Evolutionary conservation across 2,888 invertebrate species (phyloP), one percentile per base, ranked within the genome.

Genomic region (Cremastinae sp.): DNA sequence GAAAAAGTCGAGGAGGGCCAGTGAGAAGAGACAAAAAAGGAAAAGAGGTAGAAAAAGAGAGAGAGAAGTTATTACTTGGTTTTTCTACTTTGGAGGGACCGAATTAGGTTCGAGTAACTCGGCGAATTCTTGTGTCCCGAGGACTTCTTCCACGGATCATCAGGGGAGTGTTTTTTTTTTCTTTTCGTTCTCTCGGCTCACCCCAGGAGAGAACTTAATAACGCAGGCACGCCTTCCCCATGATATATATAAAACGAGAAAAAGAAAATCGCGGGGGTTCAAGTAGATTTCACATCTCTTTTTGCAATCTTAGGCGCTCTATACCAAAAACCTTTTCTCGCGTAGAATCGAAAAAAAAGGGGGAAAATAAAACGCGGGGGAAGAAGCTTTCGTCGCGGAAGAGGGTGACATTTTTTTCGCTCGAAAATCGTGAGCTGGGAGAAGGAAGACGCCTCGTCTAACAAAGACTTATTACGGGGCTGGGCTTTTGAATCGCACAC

Each of bases 141-240:
- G 28, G 43, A 58, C 43, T 53, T 9, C 51, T 34, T 16, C n/a
- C 36, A 53, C 14, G 45, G 69, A 59, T 75, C 74, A 65, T 75
- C 68, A 71, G 18, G 65, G n/a, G 18, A 68, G 56, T 53, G 68
- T 65, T 59, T 64, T 58, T 61, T 51, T 70, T 2, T 65, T 59
- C 58, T 58, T 61, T 51, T 70, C 5, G n/a, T n/a, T 12, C 8
- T 66, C 56, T 41, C 53, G 43, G 43, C 16, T 34, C 41, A 38
- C 64, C 49, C 4, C 36, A 14, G 53, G 47, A 45, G 47, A 61
- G 54, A 70, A 73, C 70, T 73, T 75, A 79, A 78, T 79, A 78
- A 78, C 73, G 43, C 61, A 56, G 41, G 62, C 49, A 66, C 47
- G 68, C 58, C 68, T 47, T 45, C 5, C 22, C 49, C 20, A 56